Evolutionary conservation across 2,113 vertebrate species (phyloP).

Genomic region (Ictalurus punctatus): DNA sequence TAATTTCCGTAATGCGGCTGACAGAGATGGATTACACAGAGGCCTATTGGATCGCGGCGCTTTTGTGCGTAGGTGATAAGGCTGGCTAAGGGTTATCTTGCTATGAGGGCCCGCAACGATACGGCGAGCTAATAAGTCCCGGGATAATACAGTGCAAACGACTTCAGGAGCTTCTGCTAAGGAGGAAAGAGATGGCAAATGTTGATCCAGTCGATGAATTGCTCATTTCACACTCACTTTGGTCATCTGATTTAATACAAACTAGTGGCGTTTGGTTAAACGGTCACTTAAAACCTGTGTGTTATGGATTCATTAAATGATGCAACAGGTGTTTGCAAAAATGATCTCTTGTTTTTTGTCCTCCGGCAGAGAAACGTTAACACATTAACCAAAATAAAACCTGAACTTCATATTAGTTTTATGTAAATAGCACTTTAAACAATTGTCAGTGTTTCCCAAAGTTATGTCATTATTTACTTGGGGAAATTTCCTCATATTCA

Average conservation of each 20-base stretch:
- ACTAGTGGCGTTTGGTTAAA: conserved; percentile 5
- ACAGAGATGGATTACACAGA: conserved; percentile 85
- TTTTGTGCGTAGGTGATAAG: conserved; percentile 80
- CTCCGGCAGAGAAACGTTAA: neutral
- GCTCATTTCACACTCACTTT: neutral
- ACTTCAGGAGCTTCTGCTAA: conserved; percentile 56
- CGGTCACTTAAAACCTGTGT: neutral
- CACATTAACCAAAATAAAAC: too few relatives aligned
- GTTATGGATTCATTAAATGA: neutral
- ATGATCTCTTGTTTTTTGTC: neutral
- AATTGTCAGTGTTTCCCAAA: neutral
- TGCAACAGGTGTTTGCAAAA: neutral
- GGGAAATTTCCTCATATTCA: neutral
- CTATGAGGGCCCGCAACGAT: conserved; percentile 72
- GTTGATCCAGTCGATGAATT: neutral
- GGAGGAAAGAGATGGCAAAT: conserved; percentile 48
- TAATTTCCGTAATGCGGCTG: conserved; percentile 87
- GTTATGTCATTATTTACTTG: neutral
- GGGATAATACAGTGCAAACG: conserved; percentile 64
- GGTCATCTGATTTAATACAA: neutral
- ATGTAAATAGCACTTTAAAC: neutral
- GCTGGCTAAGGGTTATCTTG: conserved; percentile 78
- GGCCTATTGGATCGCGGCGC: conserved; percentile 70
- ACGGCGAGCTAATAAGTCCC: conserved; percentile 79
- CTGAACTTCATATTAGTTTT: neutral